phyloP scores from a whole-genome alignment of 37 sponge, comb jelly and placozoan species.

The Agelas oroides region DNA sequence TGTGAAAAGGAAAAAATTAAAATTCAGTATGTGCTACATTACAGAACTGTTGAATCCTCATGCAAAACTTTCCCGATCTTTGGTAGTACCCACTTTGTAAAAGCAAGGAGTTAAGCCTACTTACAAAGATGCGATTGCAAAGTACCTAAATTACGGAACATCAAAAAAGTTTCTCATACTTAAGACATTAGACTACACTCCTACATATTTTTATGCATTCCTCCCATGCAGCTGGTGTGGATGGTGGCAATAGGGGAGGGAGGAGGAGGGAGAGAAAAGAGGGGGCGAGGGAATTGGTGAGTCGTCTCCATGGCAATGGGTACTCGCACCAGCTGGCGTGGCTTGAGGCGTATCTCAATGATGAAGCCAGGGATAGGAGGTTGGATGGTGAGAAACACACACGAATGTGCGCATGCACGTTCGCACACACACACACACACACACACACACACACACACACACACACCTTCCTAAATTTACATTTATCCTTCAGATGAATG shows the following conservation, averaged over 20 bases:
- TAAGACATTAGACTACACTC: too few species aligned
- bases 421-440: slow-evolving; percentile 18
- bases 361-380: slow-evolving; percentile 83
- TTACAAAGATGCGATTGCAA: too few species aligned
- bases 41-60: too few species aligned
- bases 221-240: too few species aligned
- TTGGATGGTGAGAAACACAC: slow-evolving; percentile 60
- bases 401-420: background rate
- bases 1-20: too few species aligned
- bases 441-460: slow-evolving; percentile 28
- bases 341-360: slow-evolving; percentile 75
- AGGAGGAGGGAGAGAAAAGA: background rate
- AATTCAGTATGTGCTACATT: too few species aligned
- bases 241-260: background rate
- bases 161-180: too few species aligned
- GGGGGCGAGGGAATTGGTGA: slow-evolving; percentile 5
- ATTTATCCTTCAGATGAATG: slow-evolving; percentile 64
- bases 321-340: slow-evolving; percentile 66
- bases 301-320: slow-evolving; percentile 8
- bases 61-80: too few species aligned
- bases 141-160: too few species aligned
- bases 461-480: slow-evolving; percentile 6
- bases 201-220: too few species aligned
- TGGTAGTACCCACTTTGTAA: too few species aligned
- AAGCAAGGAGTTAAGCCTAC: too few species aligned